Evolutionary conservation across 2,113 vertebrate genomes (phyloP).

Genomic region (Notarius quadriscutis): DNA sequence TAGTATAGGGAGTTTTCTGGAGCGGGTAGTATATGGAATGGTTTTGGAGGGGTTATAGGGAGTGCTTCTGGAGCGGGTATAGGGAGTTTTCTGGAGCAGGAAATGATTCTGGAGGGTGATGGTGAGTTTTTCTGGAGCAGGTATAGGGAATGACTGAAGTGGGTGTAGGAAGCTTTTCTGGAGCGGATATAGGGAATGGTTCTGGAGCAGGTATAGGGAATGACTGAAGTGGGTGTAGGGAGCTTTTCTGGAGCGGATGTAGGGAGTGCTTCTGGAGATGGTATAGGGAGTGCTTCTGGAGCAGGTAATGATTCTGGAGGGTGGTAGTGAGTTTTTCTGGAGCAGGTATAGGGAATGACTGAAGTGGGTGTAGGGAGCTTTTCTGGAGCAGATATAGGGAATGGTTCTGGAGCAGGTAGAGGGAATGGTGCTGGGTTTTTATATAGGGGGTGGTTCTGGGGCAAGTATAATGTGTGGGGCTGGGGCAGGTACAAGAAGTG

Average conservation of each 20-base stretch:
- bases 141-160: neutral
- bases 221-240: neutral
- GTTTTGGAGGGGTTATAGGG: fast-evolving
- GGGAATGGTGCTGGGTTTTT: neutral
- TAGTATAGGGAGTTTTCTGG: neutral
- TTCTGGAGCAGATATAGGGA: neutral
- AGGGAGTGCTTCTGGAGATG: neutral
- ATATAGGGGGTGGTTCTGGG: neutral
- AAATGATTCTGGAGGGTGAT: too few relatives aligned
- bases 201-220: neutral
- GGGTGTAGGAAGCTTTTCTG: neutral
- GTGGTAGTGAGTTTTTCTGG: too few relatives aligned
- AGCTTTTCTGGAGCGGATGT: neutral
- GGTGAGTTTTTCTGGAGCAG: neutral
- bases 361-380: neutral
- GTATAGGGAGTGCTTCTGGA: neutral
- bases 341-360: too few relatives aligned
- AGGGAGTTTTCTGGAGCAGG: neutral
- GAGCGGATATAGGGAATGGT: neutral
- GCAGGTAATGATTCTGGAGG: neutral
- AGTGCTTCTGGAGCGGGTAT: neutral
- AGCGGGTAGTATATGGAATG: neutral
- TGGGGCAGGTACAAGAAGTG: neutral
- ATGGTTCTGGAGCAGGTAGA: neutral
- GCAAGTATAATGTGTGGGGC: neutral